These are phyloP conservation scores for Lineus longissimus DNA, from an alignment of 1,140 invertebrate genomes.

Conservation along the genomic window DNA sequence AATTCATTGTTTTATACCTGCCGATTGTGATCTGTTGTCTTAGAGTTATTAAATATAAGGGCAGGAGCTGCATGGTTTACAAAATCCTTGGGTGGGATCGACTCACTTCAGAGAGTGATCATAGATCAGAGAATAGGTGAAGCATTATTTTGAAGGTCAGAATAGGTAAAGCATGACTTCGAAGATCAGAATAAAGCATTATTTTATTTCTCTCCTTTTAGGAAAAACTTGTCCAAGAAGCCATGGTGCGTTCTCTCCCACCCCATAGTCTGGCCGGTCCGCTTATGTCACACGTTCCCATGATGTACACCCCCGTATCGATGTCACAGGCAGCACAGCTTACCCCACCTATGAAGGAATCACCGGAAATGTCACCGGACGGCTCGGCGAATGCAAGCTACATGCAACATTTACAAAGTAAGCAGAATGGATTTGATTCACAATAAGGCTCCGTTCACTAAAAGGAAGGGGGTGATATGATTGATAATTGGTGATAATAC, in stretches of 20 bases:
- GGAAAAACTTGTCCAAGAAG: constrained; percentile 48
- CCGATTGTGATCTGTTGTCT: no score
- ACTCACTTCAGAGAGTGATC: no score
- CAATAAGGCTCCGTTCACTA: not conserved
- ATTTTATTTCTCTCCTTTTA: constrained; percentile 18
- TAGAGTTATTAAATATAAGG: no score
- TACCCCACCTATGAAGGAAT: constrained; percentile 33
- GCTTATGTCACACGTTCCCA: constrained; percentile 17
- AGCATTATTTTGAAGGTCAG: no score
- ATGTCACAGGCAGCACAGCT: constrained; percentile 32
- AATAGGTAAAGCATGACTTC: no score
- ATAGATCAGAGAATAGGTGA: no score
- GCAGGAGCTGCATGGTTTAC: no score
- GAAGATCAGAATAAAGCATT: no score
- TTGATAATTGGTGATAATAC: no score
- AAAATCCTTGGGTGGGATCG: no score
- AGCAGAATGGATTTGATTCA: constrained; percentile 10
- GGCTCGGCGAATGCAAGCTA: constrained; percentile 29
- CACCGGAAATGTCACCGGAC: constrained; percentile 13
- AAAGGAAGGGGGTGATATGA: no score
- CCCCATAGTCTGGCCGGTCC: constrained; percentile 31
- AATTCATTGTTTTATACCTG: no score
- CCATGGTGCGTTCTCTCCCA: constrained; percentile 39
- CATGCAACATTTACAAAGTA: constrained; percentile 46
- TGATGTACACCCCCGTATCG: constrained; percentile 8